Evolutionary conservation across 2,888 invertebrate genomes (phyloP), one percentile per base, ranked within the genome.

Genomic region (Drosophila vallismaia): DNA sequence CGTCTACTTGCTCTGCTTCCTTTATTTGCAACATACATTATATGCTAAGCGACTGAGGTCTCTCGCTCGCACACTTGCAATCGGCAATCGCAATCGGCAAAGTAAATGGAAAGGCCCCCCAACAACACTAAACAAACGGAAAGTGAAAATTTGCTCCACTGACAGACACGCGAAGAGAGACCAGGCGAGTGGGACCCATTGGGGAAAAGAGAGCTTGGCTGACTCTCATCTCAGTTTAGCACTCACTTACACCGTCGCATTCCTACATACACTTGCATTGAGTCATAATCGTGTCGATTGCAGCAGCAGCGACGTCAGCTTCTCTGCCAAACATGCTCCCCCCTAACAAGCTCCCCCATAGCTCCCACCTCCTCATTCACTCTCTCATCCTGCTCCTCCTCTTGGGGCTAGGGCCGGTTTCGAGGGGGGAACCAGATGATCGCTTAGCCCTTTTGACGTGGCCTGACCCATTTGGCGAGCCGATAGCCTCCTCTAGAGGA

Each of bases 71-170:
- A 71, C 73, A 52, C 29, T 55, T 69, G 72, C 75, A 72, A 74
- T 78, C 59, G 71, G 72, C 75, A 72, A 74, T 78, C 59, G 71
- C 64, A 73, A 69, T 59, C 70, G 71, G 55, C 70, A 70, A 79
- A 80, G 84, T 75, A 82, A 86, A 86, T 82, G 86, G 75, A 82
- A 82, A 84, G 86, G 81, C 84, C 84, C 70, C 86, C 60, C 53
- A 71, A 42, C 79, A 80, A 72, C 75, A 84, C 85, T 80, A 88
- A 85, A 77, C 88, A 85, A 91, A 91, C 89, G 89, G 90, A 91
- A 91, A 91, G 90, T 91, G 91, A 91, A 91, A 91, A 91, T 91
- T 83, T 89, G 79, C 87, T 80, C 82, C 76, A 85, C 88, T 90
- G 84, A 75, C 71, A 71, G 71, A 71, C 44, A 69, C 28, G 50